A percentile compares a stretch with the other conserved stretches of the same genome.
Conservation (phyloP, 2,113 vertebrate genomes). For the Athene noctua region DNA sequence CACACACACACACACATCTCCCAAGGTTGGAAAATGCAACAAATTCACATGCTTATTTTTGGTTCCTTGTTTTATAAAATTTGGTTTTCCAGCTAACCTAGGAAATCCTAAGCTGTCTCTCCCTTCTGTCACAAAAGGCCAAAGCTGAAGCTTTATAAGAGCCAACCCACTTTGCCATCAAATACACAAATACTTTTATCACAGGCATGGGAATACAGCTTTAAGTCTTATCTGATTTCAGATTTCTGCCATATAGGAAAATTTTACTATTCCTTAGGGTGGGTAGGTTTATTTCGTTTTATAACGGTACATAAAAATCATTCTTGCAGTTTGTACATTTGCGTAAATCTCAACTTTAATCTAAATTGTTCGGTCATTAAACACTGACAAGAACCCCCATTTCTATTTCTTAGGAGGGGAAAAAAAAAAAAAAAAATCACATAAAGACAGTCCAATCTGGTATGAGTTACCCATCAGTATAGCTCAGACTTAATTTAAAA, state of each 20-base stretch:
- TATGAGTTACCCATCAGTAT: not conserved
- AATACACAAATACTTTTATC: not conserved
- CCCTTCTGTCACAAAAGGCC: not conserved
- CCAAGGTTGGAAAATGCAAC: not conserved
- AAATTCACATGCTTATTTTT: not conserved
- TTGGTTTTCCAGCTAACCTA: not conserved
- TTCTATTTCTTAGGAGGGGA: not conserved
- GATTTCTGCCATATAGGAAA: not conserved
- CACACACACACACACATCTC: too few relatives aligned
- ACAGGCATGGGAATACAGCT: not conserved
- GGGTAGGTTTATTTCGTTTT: not conserved
- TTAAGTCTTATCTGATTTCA: not conserved
- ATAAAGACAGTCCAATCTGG: not conserved
- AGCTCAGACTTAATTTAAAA: not conserved
- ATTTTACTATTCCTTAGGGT: not conserved
- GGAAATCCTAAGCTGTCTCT: not conserved
- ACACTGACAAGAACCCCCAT: not conserved
- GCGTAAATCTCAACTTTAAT: not conserved
- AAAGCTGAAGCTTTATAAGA: not conserved
- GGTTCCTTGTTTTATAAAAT: not conserved
- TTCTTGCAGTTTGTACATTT: not conserved
- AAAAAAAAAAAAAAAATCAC: too few relatives aligned
- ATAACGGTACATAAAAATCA: not conserved
- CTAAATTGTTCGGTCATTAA: not conserved
- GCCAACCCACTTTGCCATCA: not conserved